phyloP scores from a whole-genome alignment of 2,797 vertebrate species.

The Sebastes taczanowskii region DNA sequence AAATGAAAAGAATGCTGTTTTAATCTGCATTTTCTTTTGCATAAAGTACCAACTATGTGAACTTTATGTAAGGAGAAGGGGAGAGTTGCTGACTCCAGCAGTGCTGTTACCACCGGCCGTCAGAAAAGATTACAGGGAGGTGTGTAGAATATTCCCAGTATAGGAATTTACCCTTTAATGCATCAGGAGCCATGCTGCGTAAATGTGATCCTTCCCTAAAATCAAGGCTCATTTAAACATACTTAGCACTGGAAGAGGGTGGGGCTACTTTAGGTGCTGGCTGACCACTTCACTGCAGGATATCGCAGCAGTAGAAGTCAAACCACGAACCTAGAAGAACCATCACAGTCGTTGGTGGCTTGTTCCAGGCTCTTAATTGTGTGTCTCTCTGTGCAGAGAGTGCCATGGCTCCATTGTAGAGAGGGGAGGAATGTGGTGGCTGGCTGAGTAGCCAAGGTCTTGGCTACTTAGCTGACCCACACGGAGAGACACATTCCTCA shows the following conservation, averaged over 20 bases:
- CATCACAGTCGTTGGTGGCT: not conserved
- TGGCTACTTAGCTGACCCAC: constrained; percentile 14
- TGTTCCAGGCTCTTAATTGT: not conserved
- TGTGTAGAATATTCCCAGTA: not conserved
- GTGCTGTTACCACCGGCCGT: not conserved
- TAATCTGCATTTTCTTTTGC: too few relatives aligned
- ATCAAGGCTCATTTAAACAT: not conserved
- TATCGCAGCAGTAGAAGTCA: not conserved
- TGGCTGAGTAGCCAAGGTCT: constrained; percentile 1
- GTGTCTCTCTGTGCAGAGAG: not conserved
- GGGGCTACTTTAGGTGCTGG: not conserved
- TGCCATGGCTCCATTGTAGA: not conserved
- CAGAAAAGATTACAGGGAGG: not conserved
- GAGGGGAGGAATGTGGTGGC: constrained; percentile 33
- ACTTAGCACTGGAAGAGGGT: not conserved
- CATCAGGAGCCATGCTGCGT: not conserved
- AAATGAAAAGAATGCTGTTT: too few relatives aligned
- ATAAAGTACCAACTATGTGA: not conserved
- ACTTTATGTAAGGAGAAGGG: not conserved
- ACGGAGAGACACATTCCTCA: constrained; percentile 31
- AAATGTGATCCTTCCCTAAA: not conserved
- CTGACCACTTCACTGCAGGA: not conserved
- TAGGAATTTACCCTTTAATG: not conserved
- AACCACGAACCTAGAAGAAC: not conserved
- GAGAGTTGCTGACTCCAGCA: not conserved